These are phyloP conservation scores for Formica aserva DNA, from an alignment of 2,888 invertebrate genomes.

Conservation along the genomic window DNA sequence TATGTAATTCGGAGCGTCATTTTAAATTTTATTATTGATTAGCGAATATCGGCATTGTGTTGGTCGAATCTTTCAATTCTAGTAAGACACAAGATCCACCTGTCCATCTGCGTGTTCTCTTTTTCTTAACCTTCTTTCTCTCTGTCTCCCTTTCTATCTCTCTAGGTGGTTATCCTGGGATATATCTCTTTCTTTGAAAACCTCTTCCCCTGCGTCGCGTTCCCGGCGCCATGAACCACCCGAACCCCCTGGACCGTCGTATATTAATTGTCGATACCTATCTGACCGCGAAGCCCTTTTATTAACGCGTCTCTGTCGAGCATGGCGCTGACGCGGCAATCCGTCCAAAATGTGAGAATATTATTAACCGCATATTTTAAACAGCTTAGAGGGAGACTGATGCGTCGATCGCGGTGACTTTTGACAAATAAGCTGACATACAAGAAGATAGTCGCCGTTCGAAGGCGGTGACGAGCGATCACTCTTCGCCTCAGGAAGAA, in stretches of 20 bases:
- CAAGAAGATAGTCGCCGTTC: constrained; percentile 64
- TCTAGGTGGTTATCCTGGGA: constrained; percentile 70
- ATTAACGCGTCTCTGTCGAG: constrained; percentile 70
- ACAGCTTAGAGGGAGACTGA: constrained; percentile 48
- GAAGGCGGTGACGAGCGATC: constrained; percentile 59
- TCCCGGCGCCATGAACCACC: background rate
- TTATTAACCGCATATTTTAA: constrained; percentile 75
- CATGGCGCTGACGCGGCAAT: constrained; percentile 74
- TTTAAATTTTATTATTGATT: constrained; percentile 50
- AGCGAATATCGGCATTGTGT: background rate
- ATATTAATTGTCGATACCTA: constrained; percentile 77
- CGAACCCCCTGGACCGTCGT: constrained; percentile 55
- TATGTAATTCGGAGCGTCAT: constrained; percentile 32
- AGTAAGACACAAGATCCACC: constrained; percentile 38
- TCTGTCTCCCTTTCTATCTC: constrained; percentile 55
- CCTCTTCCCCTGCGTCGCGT: constrained; percentile 4
- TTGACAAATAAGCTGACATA: constrained; percentile 78
- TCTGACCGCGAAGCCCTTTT: constrained; percentile 68
- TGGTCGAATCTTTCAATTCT: constrained; percentile 19
- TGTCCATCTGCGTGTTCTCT: constrained; percentile 2
- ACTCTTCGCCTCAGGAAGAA: constrained; percentile 29
- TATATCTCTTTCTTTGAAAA: constrained; percentile 60
- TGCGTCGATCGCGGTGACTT: constrained; percentile 57
- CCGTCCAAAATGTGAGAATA: constrained; percentile 80
- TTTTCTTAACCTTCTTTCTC: background rate